phyloP scores from a whole-genome alignment of 2,113 vertebrate species.

The Aegotheles bennettii region DNA sequence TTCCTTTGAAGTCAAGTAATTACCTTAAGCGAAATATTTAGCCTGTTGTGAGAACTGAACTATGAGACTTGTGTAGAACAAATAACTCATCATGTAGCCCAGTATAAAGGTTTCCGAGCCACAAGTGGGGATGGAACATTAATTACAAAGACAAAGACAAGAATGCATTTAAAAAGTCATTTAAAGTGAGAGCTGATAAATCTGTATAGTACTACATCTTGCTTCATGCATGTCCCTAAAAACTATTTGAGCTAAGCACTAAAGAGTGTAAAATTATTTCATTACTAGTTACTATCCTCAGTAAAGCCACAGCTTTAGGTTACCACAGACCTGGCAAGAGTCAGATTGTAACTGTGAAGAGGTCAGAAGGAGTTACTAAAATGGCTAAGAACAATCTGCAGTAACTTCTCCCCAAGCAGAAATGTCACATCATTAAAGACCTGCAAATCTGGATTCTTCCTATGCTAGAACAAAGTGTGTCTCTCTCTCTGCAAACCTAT shows the following conservation, averaged over 20 bases:
- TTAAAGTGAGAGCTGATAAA: conserved; percentile 15
- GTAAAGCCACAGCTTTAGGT: background rate
- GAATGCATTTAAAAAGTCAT: background rate
- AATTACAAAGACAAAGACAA: conserved; percentile 17
- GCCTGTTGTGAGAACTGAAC: conserved; percentile 45
- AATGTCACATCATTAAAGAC: background rate
- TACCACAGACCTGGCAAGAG: background rate
- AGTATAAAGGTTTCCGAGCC: background rate
- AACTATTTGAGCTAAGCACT: background rate
- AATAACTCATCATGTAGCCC: conserved; percentile 19
- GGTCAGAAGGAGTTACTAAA: background rate
- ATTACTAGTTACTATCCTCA: background rate
- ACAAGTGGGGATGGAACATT: background rate
- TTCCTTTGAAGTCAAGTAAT: conserved; percentile 58
- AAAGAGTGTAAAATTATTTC: background rate
- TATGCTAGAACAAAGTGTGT: background rate
- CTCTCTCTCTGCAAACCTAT: background rate
- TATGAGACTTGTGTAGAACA: conserved; percentile 25
- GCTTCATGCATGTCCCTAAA: background rate
- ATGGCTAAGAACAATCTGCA: background rate
- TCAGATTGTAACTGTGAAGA: background rate
- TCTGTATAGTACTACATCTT: background rate
- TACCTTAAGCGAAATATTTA: conserved; percentile 58
- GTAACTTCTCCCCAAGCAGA: background rate
- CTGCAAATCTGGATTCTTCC: background rate